These are phyloP conservation scores for Blera fallax DNA, from an alignment of 2,888 invertebrate species.

Conservation along the genomic window DNA sequence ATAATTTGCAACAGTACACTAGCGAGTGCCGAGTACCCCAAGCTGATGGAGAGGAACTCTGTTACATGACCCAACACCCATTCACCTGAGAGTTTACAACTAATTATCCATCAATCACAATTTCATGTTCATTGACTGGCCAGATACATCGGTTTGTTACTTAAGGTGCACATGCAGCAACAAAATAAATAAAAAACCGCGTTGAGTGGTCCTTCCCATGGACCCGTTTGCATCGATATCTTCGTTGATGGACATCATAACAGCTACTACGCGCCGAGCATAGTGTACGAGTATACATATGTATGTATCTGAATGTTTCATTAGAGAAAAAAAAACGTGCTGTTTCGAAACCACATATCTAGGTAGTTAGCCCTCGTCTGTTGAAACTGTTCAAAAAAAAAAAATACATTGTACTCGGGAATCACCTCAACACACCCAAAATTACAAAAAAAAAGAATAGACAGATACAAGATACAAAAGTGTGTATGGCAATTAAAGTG, in stretches of 20 bases:
- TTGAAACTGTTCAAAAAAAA: background rate
- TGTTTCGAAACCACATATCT: slow-evolving; percentile 14
- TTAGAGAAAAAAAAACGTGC: background rate
- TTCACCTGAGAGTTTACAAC: slow-evolving; percentile 37
- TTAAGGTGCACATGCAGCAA: background rate
- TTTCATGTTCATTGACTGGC: slow-evolving; percentile 42
- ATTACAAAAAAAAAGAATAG: background rate
- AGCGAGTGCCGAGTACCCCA: background rate
- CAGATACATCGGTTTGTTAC: background rate
- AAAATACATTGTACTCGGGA: background rate
- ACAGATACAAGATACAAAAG: background rate
- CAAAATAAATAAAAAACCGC: background rate
- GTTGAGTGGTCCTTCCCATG: slow-evolving; percentile 14
- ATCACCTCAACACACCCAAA: background rate
- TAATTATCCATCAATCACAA: slow-evolving; percentile 57
- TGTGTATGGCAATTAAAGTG: background rate
- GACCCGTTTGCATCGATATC: slow-evolving; percentile 15
- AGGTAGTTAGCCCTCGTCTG: slow-evolving; percentile 20
- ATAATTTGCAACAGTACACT: slow-evolving; percentile 28
- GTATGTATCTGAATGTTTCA: background rate
- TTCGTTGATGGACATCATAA: slow-evolving; percentile 10
- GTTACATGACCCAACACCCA: slow-evolving; percentile 25
- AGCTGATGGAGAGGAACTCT: slow-evolving; percentile 17
- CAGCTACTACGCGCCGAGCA: background rate
- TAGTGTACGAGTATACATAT: no score